phyloP scores from a whole-genome alignment of 1,140 invertebrate species.

The Heliothis subflexa region DNA sequence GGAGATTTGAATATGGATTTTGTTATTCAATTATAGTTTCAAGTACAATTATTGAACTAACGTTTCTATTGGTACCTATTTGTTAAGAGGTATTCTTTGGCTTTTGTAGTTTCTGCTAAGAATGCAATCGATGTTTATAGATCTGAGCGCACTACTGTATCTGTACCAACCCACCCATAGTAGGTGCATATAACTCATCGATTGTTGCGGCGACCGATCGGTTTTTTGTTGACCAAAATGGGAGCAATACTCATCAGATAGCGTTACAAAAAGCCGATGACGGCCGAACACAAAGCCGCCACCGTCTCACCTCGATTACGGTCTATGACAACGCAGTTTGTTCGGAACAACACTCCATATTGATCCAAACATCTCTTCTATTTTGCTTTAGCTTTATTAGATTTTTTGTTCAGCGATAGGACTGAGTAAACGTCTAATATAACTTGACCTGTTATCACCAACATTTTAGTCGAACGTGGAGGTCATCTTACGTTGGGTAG shows the following conservation, averaged over 20 bases:
- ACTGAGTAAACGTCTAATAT: conserved; percentile 54
- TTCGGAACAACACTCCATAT: conserved; percentile 82
- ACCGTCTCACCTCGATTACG: conserved; percentile 82
- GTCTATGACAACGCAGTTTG: conserved; percentile 84
- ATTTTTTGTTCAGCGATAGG: conserved; percentile 74
- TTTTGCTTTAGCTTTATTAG: conserved; percentile 82
- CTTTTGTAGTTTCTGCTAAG: no score
- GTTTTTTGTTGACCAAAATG: conserved; percentile 81
- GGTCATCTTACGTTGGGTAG: conserved; percentile 55
- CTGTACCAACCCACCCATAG: conserved; percentile 33
- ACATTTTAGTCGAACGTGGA: conserved; percentile 2
- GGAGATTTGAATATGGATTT: conserved; percentile 32
- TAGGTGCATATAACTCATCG: conserved; percentile 49
- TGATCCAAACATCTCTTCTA: conserved; percentile 83
- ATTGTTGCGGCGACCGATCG: conserved; percentile 69
- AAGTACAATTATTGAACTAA: not conserved
- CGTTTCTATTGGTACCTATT: no score
- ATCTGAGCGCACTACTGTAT: conserved; percentile 33
- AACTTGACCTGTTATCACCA: conserved; percentile 48
- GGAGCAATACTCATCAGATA: conserved; percentile 85
- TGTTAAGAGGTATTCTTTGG: no score
- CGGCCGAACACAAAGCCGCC: conserved; percentile 79
- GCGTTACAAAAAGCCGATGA: conserved; percentile 80
- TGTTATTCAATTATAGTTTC: not conserved
- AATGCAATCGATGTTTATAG: no score